These are phyloP conservation scores for Drosophila antonietae DNA, from an alignment of 2,888 invertebrate species.

Conservation along the genomic window DNA sequence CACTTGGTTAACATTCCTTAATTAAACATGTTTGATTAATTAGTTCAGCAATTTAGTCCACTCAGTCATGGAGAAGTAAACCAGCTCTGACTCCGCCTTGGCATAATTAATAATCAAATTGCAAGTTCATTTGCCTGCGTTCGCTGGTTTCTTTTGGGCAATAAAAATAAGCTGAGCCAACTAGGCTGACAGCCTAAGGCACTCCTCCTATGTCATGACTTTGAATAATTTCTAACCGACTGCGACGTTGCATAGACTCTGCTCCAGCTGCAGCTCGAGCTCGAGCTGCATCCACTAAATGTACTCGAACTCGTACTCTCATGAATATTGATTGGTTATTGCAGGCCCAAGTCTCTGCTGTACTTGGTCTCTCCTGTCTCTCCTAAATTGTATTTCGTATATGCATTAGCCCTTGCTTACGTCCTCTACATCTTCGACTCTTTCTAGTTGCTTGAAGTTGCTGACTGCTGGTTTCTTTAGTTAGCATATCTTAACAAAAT, in stretches of 20 bases:
- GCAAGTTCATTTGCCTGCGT: constrained; percentile 67
- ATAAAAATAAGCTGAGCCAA: constrained; percentile 40
- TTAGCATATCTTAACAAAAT: background rate
- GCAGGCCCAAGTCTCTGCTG: constrained; percentile 31
- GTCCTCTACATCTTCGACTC: constrained; percentile 1
- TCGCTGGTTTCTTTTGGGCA: constrained; percentile 44
- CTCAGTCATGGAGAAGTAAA: constrained; percentile 59
- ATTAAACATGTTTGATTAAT: constrained; percentile 77
- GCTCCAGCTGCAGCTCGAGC: constrained; percentile 28
- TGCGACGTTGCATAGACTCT: constrained; percentile 54
- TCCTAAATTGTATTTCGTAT: constrained; percentile 42
- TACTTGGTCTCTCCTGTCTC: constrained; percentile 8
- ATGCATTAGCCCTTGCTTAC: constrained; percentile 1
- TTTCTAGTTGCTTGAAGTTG: background rate
- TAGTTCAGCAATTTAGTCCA: constrained; percentile 63
- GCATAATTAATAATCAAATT: constrained; percentile 75
- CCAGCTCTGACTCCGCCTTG: constrained; percentile 54
- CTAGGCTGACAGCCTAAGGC: constrained; percentile 45
- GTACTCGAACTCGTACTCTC: constrained; percentile 51
- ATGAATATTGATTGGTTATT: constrained; percentile 76
- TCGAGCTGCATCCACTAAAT: constrained; percentile 33
- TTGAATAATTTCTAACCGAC: constrained; percentile 72
- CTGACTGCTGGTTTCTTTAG: background rate
- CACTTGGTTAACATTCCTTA: constrained; percentile 43
- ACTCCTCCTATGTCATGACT: constrained; percentile 66